A percentile compares a stretch with the other conserved stretches of the same genome.
Evolutionary conservation across 2,113 vertebrate genomes (phyloP).

Genomic region (Nothoprocta pentlandii): DNA sequence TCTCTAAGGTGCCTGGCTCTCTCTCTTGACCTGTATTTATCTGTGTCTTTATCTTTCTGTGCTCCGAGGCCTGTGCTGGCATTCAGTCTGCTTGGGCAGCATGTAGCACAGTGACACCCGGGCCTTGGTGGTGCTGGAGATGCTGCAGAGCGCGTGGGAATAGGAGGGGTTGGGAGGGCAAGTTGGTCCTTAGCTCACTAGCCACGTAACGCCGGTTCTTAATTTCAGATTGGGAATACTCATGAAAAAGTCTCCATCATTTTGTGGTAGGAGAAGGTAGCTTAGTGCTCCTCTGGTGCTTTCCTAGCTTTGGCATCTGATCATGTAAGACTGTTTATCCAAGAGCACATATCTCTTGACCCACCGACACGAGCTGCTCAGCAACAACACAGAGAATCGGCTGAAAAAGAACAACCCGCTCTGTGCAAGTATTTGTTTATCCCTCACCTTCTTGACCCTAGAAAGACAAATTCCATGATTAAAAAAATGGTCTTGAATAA

Average conservation of each 20-base stretch:
- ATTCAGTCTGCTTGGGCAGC: neutral
- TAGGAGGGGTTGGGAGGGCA: neutral
- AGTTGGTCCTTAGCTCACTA: neutral
- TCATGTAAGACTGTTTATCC: neutral
- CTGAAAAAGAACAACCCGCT: neutral
- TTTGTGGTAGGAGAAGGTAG: neutral
- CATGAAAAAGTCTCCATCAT: neutral
- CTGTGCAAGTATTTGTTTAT: neutral
- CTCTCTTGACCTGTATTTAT: no score
- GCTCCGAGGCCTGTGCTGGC: neutral
- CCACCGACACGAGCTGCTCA: neutral
- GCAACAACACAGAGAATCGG: neutral
- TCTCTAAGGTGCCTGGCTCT: accelerated
- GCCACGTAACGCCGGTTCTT: neutral
- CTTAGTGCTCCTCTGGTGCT: neutral
- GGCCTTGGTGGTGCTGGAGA: accelerated
- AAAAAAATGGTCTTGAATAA: neutral
- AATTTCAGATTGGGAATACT: neutral
- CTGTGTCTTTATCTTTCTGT: neutral
- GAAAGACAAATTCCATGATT: neutral
- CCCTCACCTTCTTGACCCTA: neutral
- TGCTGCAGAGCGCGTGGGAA: neutral
- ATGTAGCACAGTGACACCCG: neutral
- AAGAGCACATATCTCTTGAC: neutral
- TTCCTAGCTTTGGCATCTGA: neutral